These are phyloP conservation scores for Oriolus oriolus DNA, from an alignment of 2,113 vertebrate genomes.

Conservation along the genomic window DNA sequence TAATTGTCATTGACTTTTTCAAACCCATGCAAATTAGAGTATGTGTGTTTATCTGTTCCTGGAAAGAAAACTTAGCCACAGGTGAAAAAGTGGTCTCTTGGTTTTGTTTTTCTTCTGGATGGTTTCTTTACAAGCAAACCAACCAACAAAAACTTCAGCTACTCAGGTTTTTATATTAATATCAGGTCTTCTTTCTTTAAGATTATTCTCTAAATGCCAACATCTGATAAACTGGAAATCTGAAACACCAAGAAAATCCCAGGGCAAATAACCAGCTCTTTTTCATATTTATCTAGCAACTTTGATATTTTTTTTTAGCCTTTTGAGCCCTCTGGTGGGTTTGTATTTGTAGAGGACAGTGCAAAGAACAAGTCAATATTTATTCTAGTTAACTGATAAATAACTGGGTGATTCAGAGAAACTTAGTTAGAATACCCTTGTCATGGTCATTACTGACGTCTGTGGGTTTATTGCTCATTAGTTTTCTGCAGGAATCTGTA, in stretches of 20 bases:
- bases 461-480: neutral
- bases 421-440: slow-evolving; percentile 28
- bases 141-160: neutral
- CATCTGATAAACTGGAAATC: neutral
- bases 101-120: neutral
- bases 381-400: slow-evolving; percentile 64
- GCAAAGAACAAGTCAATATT: slow-evolving; percentile 69
- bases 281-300: slow-evolving; percentile 24
- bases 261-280: slow-evolving; percentile 1
- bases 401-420: slow-evolving; percentile 41
- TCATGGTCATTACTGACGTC: slow-evolving; percentile 52
- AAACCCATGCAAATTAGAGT: neutral
- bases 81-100: neutral
- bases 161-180: neutral
- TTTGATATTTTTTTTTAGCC: neutral
- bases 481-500: neutral
- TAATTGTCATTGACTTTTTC: neutral
- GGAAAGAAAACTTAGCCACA: neutral
- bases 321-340: slow-evolving; percentile 14
- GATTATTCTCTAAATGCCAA: neutral
- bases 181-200: neutral
- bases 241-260: neutral
- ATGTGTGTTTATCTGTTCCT: neutral
- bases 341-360: slow-evolving; percentile 48
- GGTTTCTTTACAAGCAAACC: neutral